These are phyloP conservation scores for Ischnura elegans DNA, from an alignment of 2,888 invertebrate genomes.

Conservation along the genomic window DNA sequence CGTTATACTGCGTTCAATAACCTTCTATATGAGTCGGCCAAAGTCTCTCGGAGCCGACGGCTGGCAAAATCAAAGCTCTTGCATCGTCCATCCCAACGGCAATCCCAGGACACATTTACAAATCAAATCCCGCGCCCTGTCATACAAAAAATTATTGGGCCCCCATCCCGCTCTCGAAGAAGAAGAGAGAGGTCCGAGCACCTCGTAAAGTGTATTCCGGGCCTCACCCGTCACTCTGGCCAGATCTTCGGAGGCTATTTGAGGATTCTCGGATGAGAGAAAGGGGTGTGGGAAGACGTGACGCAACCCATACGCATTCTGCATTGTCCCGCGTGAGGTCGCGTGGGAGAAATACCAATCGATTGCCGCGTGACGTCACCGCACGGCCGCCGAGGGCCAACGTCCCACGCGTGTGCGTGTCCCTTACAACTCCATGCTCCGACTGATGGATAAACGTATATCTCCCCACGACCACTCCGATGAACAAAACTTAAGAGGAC, in stretches of 20 bases:
- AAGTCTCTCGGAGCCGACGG: neutral
- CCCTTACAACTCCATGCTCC: no score
- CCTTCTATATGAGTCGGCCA: neutral
- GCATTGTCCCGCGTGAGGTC: constrained; percentile 3
- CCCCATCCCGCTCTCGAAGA: no score
- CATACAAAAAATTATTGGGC: neutral
- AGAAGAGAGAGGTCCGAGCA: neutral
- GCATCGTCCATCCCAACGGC: neutral
- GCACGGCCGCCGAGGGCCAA: neutral
- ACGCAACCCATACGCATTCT: neutral
- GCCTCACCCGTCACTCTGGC: neutral
- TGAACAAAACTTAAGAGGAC: no score
- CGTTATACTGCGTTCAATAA: no score
- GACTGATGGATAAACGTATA: no score
- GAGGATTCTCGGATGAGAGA: neutral
- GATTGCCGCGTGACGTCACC: constrained; percentile 6
- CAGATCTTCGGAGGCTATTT: neutral
- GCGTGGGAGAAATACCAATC: neutral
- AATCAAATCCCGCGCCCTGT: neutral
- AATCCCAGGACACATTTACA: neutral
- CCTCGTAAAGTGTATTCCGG: neutral
- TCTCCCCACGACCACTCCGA: no score
- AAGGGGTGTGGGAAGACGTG: neutral
- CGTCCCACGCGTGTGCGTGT: neutral
- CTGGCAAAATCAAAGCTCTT: neutral